These are phyloP conservation scores for Ischnura elegans DNA, from an alignment of 2,888 invertebrate genomes.

Conservation along the genomic window DNA sequence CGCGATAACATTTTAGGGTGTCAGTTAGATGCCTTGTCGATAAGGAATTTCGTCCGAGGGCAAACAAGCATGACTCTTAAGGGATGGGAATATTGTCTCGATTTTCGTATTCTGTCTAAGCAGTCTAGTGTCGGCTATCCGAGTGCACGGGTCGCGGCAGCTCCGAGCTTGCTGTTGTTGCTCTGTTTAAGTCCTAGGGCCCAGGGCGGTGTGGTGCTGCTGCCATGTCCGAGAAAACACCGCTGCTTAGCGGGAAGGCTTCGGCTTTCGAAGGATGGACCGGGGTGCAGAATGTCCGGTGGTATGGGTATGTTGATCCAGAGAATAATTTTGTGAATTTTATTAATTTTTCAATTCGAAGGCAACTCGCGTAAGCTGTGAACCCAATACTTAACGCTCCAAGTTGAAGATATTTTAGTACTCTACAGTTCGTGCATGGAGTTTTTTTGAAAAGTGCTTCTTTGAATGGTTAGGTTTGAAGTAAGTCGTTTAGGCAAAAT, in stretches of 20 bases:
- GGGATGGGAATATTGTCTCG: not conserved
- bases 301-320: conserved; percentile 32
- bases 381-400: not conserved
- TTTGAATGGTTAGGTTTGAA: too few relatives aligned
- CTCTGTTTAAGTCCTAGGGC: not conserved
- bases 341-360: not conserved
- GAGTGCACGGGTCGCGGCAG: not conserved
- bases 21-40: conserved; percentile 26
- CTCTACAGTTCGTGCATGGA: too few relatives aligned
- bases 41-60: not conserved
- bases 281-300: not conserved
- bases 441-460: too few relatives aligned
- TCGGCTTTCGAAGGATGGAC: conserved; percentile 41
- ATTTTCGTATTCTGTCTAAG: not conserved
- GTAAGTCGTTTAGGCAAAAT: too few relatives aligned
- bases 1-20: not conserved
- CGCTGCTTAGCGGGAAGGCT: conserved; percentile 19
- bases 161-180: not conserved
- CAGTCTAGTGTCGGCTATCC: not conserved
- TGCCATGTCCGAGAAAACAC: conserved; percentile 41
- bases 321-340: not conserved
- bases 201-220: not conserved
- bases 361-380: not conserved
- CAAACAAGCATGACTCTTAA: not conserved
- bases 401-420: too few relatives aligned